These are phyloP conservation scores for Esox niger DNA, from an alignment of 2,113 vertebrate species.

Conservation along the genomic window DNA sequence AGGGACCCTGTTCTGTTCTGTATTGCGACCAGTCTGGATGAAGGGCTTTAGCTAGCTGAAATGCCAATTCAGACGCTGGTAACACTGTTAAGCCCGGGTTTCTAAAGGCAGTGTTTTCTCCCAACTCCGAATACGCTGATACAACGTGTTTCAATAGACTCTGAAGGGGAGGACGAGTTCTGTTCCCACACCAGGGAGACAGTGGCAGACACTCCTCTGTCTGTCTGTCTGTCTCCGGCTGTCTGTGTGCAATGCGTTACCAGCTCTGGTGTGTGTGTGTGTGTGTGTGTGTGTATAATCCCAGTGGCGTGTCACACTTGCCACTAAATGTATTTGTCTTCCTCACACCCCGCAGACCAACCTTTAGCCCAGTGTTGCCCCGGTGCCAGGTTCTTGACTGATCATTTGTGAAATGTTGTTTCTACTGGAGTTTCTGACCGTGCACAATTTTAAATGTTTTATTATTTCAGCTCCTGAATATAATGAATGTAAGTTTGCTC, in stretches of 20 bases:
- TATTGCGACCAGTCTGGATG: not conserved
- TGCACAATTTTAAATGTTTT: not conserved
- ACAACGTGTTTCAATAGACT: not conserved
- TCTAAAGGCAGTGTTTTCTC: too few relatives aligned
- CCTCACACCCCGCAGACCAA: not conserved
- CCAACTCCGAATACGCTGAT: not conserved
- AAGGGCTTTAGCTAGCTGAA: not conserved
- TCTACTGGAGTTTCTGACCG: not conserved
- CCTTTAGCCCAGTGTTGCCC: not conserved
- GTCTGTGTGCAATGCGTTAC: not conserved
- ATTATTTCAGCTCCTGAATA: too few relatives aligned
- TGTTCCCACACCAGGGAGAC: not conserved
- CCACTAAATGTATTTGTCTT: not conserved
- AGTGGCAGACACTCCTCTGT: not conserved
- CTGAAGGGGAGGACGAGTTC: not conserved
- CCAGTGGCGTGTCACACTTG: not conserved
- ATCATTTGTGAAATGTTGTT: too few relatives aligned
- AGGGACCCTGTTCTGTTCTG: too few relatives aligned
- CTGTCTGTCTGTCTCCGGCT: not conserved
- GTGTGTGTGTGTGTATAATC: slow-evolving; percentile 3
- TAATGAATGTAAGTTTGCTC: too few relatives aligned
- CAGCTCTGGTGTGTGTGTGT: not conserved
- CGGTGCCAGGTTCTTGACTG: too few relatives aligned
- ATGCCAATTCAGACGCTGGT: not conserved
- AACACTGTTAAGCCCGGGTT: too few relatives aligned